Evolutionary conservation across 2,797 vertebrate genomes (phyloP), one percentile per base, ranked within the genome.

Genomic region (Onychomys torridus): DNA sequence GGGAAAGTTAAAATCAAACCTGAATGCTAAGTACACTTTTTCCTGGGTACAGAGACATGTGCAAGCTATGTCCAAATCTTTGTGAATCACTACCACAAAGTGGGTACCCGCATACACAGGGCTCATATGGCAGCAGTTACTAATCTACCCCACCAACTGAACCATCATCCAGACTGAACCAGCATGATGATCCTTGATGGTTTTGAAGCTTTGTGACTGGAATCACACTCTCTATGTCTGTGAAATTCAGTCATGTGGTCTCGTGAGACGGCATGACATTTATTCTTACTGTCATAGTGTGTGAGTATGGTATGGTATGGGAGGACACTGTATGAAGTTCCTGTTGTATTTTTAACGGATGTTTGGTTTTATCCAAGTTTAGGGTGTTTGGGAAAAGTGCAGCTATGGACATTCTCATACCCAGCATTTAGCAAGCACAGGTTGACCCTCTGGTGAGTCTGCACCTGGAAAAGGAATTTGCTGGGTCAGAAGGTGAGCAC

Each of bases 1-100:
- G 0, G 27, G 2, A 76, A 81, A 86, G 69, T 43, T 43, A 65
- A 73, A 65, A 86, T 73, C 37, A 69, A 92, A 77, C 4, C 55
- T 91, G 65, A 46, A 83, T 73, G 65, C 73, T 65, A 85, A 95
- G 37, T 11, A 55, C 55, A 59, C 10, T 13, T 97, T 81, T 84
- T 55, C 43, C 2, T 55, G 69, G 67, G 32, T 37, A 65, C 37
- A 55, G 85, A 92, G 73, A 91, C 83, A 43, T 3, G 0, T 67
- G 37, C 49, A 63, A 40, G 85, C 73, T 46, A 2, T 76, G 77
- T 37, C 17, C 14, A n/a, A 10, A 5, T 17, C 29, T 63, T 65
- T 14, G 13, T 13, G 9, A 78, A 73, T 16, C 40, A 11, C 52
- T 87, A 61, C 34, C 90, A 61, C 34, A 49, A 32, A 52, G 59